Conservation (phyloP, 2,888 invertebrate species). For the Xestia sexstrigata region DNA sequence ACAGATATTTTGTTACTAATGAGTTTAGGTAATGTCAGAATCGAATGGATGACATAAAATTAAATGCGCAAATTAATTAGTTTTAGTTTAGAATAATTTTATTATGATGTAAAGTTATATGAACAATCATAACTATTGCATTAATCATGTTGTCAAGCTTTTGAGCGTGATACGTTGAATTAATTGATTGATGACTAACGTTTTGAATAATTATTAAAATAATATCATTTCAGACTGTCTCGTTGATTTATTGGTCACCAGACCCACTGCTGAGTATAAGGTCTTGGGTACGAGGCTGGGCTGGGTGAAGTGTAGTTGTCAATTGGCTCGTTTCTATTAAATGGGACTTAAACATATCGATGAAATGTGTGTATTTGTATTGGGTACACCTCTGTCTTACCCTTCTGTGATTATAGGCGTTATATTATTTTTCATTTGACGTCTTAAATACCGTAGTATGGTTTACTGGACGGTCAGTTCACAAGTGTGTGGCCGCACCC, state of each 20-base stretch:
- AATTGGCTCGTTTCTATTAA: background rate
- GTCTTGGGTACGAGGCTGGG: too few relatives aligned
- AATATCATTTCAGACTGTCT: background rate
- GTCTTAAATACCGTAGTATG: background rate
- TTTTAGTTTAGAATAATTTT: background rate
- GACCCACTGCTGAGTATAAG: background rate
- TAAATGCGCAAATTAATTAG: background rate
- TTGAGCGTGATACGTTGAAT: background rate
- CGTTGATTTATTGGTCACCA: background rate
- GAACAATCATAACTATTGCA: slow-evolving; percentile 6
- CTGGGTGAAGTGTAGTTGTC: background rate
- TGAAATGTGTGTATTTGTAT: background rate
- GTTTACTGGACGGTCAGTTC: background rate
- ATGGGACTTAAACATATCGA: background rate
- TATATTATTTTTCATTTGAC: background rate
- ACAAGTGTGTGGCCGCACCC: background rate
- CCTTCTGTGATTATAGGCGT: background rate
- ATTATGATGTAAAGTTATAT: too few relatives aligned
- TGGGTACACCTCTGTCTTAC: background rate
- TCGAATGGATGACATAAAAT: background rate
- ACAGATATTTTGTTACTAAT: too few relatives aligned
- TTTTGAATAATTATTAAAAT: background rate
- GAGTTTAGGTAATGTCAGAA: background rate
- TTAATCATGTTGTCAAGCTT: slow-evolving; percentile 1
- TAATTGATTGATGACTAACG: slow-evolving; percentile 31